Conservation (phyloP, 2,797 vertebrate genomes). For the Hippocampus kuda region DNA sequence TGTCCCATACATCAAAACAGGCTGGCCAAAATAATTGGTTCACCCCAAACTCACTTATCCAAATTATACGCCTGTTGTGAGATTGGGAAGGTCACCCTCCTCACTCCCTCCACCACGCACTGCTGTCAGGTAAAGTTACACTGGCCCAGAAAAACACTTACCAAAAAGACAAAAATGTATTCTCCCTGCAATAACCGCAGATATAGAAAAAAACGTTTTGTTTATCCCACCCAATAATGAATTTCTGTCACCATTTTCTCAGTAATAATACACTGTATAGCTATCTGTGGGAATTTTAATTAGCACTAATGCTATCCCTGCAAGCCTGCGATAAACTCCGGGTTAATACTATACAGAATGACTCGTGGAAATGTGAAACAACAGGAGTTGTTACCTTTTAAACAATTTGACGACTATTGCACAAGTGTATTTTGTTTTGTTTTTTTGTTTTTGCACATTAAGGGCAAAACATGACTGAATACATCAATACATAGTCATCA, state of each 20-base stretch:
- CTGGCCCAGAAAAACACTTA: background rate
- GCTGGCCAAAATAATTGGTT: background rate
- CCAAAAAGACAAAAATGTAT: background rate
- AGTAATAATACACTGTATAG: background rate
- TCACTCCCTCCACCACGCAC: background rate
- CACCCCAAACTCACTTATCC: constrained; percentile 2
- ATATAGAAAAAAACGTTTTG: background rate
- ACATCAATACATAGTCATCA: background rate
- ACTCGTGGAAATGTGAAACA: background rate
- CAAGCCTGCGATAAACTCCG: background rate
- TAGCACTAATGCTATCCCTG: background rate
- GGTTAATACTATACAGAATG: background rate
- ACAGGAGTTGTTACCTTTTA: background rate
- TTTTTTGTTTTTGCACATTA: background rate
- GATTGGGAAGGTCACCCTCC: constrained; percentile 7
- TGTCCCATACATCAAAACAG: background rate
- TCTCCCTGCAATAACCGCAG: background rate
- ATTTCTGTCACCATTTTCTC: background rate
- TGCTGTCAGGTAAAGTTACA: constrained; percentile 5
- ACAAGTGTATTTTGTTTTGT: background rate
- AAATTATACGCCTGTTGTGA: constrained; percentile 1
- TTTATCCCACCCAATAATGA: background rate
- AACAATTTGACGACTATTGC: background rate
- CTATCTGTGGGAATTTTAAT: background rate
- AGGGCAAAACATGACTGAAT: background rate